Conservation (phyloP, 2,888 invertebrate genomes). For the Altica lythri region DNA sequence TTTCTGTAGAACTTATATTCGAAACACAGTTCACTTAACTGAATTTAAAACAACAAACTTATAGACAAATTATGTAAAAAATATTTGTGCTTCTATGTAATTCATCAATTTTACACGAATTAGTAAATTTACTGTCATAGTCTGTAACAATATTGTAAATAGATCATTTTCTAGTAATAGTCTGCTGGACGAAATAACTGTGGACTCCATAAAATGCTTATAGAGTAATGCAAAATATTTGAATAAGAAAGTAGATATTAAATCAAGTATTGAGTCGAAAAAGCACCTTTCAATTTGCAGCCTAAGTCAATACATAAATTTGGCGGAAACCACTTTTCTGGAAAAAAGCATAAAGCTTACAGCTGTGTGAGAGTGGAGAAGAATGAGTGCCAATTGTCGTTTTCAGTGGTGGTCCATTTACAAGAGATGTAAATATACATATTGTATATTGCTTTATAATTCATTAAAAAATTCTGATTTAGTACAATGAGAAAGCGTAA, state of each 20-base stretch:
- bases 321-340: constrained; percentile 46
- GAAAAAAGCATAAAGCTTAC: constrained; percentile 37
- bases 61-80: no score
- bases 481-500: no score
- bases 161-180: constrained; percentile 3
- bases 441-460: no score
- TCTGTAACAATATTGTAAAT: no score
- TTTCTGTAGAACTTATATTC: no score
- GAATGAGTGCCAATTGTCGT: constrained; percentile 39
- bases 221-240: constrained; percentile 31
- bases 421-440: background rate
- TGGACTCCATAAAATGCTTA: constrained; percentile 18
- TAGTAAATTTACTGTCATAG: no score
- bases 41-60: no score
- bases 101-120: no score
- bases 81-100: no score
- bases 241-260: constrained; percentile 41
- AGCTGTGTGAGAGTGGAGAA: background rate
- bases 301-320: constrained; percentile 49
- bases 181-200: constrained; percentile 11
- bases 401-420: constrained; percentile 33
- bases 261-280: constrained; percentile 45
- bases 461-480: no score
- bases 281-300: constrained; percentile 48
- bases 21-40: no score